These are phyloP conservation scores for Goniozus legneri DNA, from an alignment of 1,140 invertebrate species.

Conservation along the genomic window DNA sequence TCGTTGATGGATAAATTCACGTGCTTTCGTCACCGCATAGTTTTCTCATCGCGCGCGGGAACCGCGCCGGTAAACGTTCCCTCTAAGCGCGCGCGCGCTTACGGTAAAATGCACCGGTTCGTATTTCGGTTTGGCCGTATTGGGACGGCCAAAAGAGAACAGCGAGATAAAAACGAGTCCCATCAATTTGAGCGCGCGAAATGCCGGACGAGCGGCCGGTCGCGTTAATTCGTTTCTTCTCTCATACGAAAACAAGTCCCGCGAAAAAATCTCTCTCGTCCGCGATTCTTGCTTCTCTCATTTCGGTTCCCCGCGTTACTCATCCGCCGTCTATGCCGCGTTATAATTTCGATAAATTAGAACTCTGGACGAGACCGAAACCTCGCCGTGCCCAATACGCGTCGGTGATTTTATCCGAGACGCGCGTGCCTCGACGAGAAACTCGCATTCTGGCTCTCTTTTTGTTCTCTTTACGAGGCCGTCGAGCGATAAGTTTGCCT, in stretches of 20 bases:
- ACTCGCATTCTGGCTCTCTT: slow-evolving; percentile 1
- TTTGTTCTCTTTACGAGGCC: neutral
- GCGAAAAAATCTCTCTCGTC: neutral
- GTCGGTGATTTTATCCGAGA: neutral
- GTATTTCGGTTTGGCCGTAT: too few relatives aligned
- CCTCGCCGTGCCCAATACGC: neutral
- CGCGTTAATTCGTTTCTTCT: too few relatives aligned
- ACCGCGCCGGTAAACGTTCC: too few relatives aligned
- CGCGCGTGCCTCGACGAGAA: neutral
- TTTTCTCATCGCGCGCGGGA: too few relatives aligned
- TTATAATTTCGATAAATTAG: too few relatives aligned
- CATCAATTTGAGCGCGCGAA: slow-evolving; percentile 28
- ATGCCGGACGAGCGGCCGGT: too few relatives aligned
- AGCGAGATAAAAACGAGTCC: slow-evolving; percentile 24
- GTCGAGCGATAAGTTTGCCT: too few relatives aligned
- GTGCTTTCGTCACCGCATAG: too few relatives aligned
- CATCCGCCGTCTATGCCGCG: too few relatives aligned
- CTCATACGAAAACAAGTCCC: slow-evolving; percentile 9
- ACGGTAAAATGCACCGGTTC: slow-evolving; percentile 13
- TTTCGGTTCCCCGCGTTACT: neutral
- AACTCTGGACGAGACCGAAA: neutral
- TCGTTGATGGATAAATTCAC: too few relatives aligned
- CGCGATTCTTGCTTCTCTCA: neutral
- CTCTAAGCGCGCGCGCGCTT: too few relatives aligned
- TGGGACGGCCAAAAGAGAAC: slow-evolving; percentile 12